phyloP scores from a whole-genome alignment of 1,140 invertebrate genomes.

The Saccostrea glomerata region DNA sequence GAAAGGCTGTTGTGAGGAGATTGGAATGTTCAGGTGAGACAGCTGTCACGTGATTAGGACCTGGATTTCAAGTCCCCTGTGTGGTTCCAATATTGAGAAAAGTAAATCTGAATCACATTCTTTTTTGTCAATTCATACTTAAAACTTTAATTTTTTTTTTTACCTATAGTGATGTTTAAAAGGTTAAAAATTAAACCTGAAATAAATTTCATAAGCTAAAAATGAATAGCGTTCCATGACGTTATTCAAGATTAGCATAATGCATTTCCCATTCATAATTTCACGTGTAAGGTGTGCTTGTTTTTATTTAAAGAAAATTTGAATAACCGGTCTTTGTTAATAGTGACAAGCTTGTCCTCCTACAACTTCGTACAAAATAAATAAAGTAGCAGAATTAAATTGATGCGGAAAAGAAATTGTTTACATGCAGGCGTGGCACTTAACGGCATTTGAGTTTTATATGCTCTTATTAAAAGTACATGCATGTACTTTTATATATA shows the following conservation, averaged over 20 bases:
- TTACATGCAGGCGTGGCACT: no score
- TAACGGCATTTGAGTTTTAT: no score
- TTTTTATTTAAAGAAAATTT: constrained; percentile 15
- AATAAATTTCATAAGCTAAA: background rate
- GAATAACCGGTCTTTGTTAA: background rate
- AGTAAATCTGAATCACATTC: background rate
- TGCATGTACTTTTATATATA: no score
- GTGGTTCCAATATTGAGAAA: background rate
- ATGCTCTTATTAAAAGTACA: no score
- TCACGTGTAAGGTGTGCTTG: background rate
- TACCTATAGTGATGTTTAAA: background rate
- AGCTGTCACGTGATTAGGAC: constrained; percentile 12
- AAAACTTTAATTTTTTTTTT: no score
- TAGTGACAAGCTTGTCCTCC: background rate
- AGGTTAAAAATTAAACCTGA: background rate
- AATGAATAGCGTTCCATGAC: background rate
- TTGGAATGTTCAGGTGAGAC: constrained; percentile 38
- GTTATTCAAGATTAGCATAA: constrained; percentile 9
- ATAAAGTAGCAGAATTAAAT: background rate
- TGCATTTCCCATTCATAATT: constrained; percentile 3
- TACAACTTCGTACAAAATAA: background rate
- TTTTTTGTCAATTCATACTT: no score
- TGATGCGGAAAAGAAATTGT: no score
- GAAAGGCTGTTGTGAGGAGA: constrained; percentile 12
- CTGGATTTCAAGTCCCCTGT: constrained; percentile 11